These are phyloP conservation scores for Microctonus hyperodae DNA, from an alignment of 2,888 invertebrate species.

Conservation along the genomic window DNA sequence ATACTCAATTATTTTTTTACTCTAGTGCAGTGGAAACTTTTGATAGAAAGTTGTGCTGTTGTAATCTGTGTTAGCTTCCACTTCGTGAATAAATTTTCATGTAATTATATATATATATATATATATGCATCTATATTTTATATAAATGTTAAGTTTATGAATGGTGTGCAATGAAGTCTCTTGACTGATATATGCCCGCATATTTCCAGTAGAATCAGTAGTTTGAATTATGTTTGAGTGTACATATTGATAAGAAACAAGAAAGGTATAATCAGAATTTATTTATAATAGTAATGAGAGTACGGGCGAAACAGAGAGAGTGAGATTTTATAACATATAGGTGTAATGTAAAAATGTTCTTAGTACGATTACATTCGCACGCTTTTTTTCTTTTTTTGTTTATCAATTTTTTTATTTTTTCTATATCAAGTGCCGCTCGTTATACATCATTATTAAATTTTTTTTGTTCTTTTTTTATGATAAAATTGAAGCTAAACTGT, in stretches of 20 bases:
- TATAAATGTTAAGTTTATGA: too few relatives aligned
- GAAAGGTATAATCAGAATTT: too few relatives aligned
- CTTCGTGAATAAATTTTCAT: not conserved
- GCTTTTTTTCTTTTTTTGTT: not conserved
- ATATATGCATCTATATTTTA: too few relatives aligned
- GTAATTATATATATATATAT: not conserved
- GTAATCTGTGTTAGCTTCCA: not conserved
- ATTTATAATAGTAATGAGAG: too few relatives aligned
- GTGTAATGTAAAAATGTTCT: not conserved
- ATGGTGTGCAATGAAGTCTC: not conserved
- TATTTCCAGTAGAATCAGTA: not conserved
- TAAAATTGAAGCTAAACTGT: conserved; percentile 6
- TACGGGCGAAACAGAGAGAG: too few relatives aligned
- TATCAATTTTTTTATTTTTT: not conserved
- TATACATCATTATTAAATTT: not conserved
- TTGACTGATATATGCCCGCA: not conserved
- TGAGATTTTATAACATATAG: not conserved
- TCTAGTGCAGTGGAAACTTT: conserved; percentile 1
- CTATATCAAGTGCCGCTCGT: not conserved
- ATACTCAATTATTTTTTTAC: conserved; percentile 6
- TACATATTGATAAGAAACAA: not conserved
- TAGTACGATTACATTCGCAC: not conserved
- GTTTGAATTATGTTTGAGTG: not conserved
- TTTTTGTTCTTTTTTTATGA: not conserved
- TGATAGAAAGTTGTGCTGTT: not conserved